Conservation (phyloP, 2,797 vertebrate genomes). For the Staurois parvus region DNA sequence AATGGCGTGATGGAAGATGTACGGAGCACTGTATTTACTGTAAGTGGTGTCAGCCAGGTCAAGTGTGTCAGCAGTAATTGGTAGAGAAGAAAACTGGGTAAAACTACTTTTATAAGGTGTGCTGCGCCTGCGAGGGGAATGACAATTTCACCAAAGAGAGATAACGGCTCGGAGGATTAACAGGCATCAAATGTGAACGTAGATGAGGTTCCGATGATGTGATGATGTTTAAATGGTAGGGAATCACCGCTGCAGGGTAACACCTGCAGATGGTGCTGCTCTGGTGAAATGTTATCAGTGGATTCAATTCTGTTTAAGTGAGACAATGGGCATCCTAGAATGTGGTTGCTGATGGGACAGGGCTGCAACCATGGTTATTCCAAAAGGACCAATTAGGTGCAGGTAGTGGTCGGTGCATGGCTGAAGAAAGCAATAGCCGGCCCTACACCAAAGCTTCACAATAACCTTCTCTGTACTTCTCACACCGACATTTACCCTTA, state of each 20-base stretch:
- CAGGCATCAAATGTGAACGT: neutral
- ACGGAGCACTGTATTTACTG: conserved; percentile 17
- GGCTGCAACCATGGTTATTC: no score
- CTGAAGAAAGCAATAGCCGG: no score
- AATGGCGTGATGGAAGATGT: conserved; percentile 2
- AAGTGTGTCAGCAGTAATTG: conserved; percentile 24
- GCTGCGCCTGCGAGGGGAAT: neutral
- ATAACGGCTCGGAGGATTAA: neutral
- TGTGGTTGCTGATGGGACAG: no score
- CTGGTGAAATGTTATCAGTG: no score
- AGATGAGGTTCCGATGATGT: neutral
- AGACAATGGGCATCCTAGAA: no score
- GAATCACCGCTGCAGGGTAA: neutral
- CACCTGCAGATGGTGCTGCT: no score
- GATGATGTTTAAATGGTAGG: neutral
- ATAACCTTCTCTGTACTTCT: no score
- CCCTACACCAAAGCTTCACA: no score
- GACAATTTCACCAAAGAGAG: neutral
- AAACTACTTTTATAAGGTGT: conserved; percentile 9
- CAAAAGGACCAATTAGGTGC: no score
- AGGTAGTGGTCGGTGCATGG: no score
- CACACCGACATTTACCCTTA: no score
- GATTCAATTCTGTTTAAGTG: no score
- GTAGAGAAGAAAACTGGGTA: conserved; percentile 1
- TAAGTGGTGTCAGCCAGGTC: conserved; percentile 30